A percentile compares a stretch with the other conserved stretches of the same genome.
phyloP scores from a whole-genome alignment of 1,140 invertebrate species.

The Drosophila dunni region DNA sequence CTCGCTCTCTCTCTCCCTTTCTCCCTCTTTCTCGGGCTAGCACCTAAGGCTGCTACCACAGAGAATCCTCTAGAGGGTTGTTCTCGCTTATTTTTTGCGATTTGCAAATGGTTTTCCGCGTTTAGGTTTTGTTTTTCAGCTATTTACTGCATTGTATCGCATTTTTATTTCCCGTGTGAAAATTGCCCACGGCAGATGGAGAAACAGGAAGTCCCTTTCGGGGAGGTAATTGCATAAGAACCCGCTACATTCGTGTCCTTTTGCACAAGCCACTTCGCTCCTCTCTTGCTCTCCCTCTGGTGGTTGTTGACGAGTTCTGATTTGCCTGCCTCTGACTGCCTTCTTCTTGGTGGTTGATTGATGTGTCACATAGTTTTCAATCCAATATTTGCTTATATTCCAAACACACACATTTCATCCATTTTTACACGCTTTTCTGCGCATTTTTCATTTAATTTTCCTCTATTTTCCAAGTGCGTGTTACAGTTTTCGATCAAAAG shows the following conservation, averaged over 20 bases:
- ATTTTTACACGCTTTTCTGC: background rate
- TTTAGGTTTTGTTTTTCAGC: slow-evolving; percentile 80
- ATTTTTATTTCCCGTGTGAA: slow-evolving; percentile 83
- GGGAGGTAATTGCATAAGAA: slow-evolving; percentile 14
- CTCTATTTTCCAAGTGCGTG: background rate
- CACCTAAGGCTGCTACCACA: slow-evolving; percentile 1
- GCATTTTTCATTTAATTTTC: background rate
- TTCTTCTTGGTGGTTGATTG: slow-evolving; percentile 72
- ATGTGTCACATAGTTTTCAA: slow-evolving; percentile 56
- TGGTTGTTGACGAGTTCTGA: slow-evolving; percentile 70
- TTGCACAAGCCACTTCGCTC: slow-evolving; percentile 3
- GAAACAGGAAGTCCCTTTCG: slow-evolving; percentile 61
- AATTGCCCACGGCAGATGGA: slow-evolving; percentile 56
- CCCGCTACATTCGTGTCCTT: slow-evolving; percentile 52
- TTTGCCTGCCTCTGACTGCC: slow-evolving; percentile 53
- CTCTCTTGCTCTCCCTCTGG: slow-evolving; percentile 6
- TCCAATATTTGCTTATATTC: slow-evolving; percentile 1
- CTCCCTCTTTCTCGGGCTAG: slow-evolving; percentile 15
- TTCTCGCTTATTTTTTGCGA: slow-evolving; percentile 50
- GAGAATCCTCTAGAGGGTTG: slow-evolving; percentile 45
- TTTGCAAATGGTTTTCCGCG: slow-evolving; percentile 82
- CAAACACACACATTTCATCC: background rate
- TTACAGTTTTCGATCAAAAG: background rate
- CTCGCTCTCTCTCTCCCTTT: slow-evolving; percentile 35
- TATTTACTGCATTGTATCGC: slow-evolving; percentile 71